Conservation (phyloP, 2,797 vertebrate species). For the Hapalemur alaotrensis region DNA sequence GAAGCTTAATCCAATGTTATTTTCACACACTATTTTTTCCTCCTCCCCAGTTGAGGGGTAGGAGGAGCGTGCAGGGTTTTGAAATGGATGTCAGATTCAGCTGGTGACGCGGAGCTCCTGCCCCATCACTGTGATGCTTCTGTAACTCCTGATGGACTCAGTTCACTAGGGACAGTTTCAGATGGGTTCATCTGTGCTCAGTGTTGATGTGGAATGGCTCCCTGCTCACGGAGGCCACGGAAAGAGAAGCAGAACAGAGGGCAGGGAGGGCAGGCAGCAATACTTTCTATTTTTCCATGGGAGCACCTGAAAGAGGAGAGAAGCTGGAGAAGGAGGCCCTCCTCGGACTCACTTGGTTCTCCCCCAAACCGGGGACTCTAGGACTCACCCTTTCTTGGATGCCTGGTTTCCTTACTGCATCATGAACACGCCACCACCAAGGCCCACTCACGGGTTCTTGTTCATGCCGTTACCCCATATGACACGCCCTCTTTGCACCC, state of each 20-base stretch:
- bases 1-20: slow-evolving; percentile 44
- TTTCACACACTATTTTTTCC: slow-evolving; percentile 50
- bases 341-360: neutral
- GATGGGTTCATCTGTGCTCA: neutral
- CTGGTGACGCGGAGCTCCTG: neutral
- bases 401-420: neutral
- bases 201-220: neutral
- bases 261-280: neutral
- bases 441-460: neutral
- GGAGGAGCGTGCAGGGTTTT: neutral
- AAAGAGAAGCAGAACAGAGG: neutral
- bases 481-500: neutral
- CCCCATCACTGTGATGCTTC: neutral
- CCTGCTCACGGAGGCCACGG: neutral
- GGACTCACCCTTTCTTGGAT: neutral
- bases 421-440: neutral
- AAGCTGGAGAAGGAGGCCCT: neutral
- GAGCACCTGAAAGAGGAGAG: neutral
- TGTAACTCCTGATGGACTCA: neutral
- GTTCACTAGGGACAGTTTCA: neutral
- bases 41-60: neutral
- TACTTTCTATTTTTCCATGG: neutral
- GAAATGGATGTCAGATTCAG: neutral
- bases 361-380: fast-evolving
- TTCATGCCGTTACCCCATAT: neutral